phyloP scores from a whole-genome alignment of 2,113 vertebrate species.

The Nothobranchius furzeri region DNA sequence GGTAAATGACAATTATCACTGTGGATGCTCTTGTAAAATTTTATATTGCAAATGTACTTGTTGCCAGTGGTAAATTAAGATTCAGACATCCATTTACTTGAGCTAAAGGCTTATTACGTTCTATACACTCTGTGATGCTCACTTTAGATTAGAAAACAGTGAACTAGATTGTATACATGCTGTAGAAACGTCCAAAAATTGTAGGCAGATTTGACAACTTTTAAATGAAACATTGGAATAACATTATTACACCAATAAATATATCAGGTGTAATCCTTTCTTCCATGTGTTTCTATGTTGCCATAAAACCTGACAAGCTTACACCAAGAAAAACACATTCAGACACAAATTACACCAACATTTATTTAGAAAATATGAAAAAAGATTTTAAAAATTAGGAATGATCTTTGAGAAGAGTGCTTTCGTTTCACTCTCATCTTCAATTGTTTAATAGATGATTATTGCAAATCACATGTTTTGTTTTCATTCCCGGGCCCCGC shows the following conservation, averaged over 20 bases:
- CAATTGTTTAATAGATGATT: neutral
- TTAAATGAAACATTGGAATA: neutral
- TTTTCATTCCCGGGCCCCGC: neutral
- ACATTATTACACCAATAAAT: no score
- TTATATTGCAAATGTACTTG: neutral
- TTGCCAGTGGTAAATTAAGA: neutral
- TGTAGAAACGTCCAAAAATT: neutral
- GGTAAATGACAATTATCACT: constrained; percentile 32
- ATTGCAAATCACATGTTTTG: neutral
- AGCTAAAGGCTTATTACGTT: neutral
- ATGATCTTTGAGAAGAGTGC: no score
- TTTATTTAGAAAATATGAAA: no score
- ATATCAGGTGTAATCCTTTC: no score
- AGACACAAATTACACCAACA: no score
- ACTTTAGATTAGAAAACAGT: neutral
- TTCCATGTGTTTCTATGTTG: no score
- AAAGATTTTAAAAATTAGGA: no score
- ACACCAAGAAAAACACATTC: no score
- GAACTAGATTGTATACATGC: no score
- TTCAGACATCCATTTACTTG: neutral
- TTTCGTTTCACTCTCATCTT: no score
- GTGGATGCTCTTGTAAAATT: constrained; percentile 24
- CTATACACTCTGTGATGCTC: neutral
- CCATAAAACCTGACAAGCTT: no score
- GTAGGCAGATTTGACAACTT: neutral